Conservation (phyloP, 1,140 invertebrate genomes). For the Lepidostoma basale region DNA sequence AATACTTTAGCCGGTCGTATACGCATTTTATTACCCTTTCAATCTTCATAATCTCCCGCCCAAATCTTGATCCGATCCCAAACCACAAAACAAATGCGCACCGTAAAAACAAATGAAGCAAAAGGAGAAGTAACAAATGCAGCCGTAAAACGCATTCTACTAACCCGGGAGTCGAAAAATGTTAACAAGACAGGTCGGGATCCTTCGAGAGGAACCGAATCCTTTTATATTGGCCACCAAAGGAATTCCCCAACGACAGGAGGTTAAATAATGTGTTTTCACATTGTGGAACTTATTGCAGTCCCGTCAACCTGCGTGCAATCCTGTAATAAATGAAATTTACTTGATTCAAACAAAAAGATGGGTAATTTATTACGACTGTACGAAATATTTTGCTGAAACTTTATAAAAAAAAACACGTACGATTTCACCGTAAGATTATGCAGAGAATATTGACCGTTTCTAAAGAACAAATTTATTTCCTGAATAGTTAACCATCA, state of each 20-base stretch:
- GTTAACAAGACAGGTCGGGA: constrained; percentile 39
- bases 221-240: constrained; percentile 19
- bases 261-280: constrained; percentile 23
- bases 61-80: neutral
- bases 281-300: neutral
- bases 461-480: no score
- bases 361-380: no score
- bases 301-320: no score
- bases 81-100: neutral
- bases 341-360: no score
- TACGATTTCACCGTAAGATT: no score
- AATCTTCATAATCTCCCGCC: neutral
- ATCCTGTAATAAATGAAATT: no score
- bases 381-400: no score
- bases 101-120: constrained; percentile 11
- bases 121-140: constrained; percentile 19
- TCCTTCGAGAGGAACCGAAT: constrained; percentile 35
- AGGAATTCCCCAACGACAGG: constrained; percentile 30
- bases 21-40: neutral
- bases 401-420: no score
- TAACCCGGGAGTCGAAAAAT: constrained; percentile 44
- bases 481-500: no score
- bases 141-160: constrained; percentile 4
- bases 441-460: no score
- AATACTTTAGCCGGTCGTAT: no score